phyloP scores from a whole-genome alignment of 2,797 vertebrate genomes.

The Nyctalus aviator region DNA sequence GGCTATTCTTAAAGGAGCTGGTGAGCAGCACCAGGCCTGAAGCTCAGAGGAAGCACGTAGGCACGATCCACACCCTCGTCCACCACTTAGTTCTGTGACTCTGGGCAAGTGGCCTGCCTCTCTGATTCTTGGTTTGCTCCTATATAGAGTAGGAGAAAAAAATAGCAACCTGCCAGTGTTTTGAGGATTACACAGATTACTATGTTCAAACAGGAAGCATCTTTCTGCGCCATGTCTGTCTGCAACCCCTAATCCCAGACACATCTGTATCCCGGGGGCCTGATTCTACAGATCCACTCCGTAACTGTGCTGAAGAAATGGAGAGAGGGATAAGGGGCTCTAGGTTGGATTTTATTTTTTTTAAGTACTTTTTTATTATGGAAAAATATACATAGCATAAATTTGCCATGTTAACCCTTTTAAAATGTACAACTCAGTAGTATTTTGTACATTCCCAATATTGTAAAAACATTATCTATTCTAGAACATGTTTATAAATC shows the following conservation, averaged over 20 bases:
- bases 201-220: background rate
- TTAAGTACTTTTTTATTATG: background rate
- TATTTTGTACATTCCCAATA: background rate
- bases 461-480: background rate
- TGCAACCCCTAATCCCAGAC: background rate
- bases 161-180: background rate
- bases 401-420: background rate
- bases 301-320: background rate
- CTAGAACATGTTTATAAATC: background rate
- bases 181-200: background rate
- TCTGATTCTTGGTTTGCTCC: background rate
- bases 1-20: background rate
- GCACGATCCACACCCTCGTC: background rate
- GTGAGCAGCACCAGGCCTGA: background rate
- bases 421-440: background rate
- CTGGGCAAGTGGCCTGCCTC: background rate
- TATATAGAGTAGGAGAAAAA: background rate
- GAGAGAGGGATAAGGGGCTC: background rate
- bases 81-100: background rate
- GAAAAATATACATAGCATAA: background rate
- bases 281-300: background rate
- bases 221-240: no score
- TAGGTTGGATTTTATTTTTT: background rate
- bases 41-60: background rate
- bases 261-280: background rate